These are phyloP conservation scores for Hippopotamus amphibius DNA, from an alignment of 2,113 vertebrate genomes.

Conservation along the genomic window DNA sequence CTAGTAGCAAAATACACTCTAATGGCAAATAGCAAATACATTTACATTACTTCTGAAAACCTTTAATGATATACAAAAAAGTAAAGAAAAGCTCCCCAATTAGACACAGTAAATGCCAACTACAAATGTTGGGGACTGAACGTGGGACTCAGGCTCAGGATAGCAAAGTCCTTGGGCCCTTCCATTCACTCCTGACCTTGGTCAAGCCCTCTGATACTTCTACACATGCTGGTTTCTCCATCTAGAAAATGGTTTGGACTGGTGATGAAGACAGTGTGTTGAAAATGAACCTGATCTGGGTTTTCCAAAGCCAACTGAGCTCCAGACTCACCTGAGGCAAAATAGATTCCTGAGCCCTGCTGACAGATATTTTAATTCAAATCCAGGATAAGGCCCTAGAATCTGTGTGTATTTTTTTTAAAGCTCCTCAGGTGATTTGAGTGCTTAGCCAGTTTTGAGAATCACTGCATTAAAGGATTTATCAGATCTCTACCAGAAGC, in stretches of 20 bases:
- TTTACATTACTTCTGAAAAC: background rate
- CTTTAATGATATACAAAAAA: conserved; percentile 4
- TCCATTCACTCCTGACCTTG: background rate
- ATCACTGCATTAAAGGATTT: background rate
- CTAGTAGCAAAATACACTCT: background rate
- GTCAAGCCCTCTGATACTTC: background rate
- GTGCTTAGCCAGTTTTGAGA: background rate
- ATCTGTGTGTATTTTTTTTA: background rate
- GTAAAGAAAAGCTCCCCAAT: background rate
- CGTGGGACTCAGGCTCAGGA: background rate
- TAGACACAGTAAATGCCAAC: background rate
- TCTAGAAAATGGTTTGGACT: background rate
- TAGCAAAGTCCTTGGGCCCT: background rate
- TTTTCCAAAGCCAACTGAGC: background rate
- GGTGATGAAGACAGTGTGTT: background rate
- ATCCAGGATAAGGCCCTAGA: background rate
- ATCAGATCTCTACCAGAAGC: background rate
- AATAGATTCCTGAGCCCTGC: background rate
- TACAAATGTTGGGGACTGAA: background rate
- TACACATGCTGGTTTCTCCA: background rate
- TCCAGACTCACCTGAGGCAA: background rate
- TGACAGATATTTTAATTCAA: conserved; percentile 23
- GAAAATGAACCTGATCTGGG: background rate
- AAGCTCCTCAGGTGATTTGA: background rate
- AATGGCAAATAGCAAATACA: background rate